Evolutionary conservation across 1,140 invertebrate species (phyloP), one percentile per base, ranked within the genome.

Genomic region (Cyclargus thomasi): DNA sequence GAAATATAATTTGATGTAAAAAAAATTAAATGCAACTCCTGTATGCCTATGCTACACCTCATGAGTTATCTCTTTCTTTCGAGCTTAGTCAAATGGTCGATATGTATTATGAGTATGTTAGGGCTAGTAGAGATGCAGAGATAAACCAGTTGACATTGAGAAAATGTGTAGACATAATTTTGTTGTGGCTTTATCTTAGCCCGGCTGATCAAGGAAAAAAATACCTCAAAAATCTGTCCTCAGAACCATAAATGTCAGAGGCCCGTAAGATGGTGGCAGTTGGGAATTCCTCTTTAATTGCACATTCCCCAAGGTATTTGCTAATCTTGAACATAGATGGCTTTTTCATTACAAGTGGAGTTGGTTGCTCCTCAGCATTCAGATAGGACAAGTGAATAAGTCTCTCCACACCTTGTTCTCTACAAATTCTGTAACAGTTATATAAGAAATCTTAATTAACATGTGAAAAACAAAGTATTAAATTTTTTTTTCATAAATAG

Each of bases 251-350:
- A 17, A 99, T 95, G 82, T 96, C 95, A 0, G 97, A 91, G 35
- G 99, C 97, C 67, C 97, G 93, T 71, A 99, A 92, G 70, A 99
- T 97, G 11, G 96, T 97, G 6, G 97, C 99, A 70, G 97, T 94
- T 1, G 99, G 99, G 89, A 99, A 99, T 87, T 99, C 98, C 85
- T 97, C 95, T 70, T 92, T 92, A 0, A 99, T 97, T 17, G 96
- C 97, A 77, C 92, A 75, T 91, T 99, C 98, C 21, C 98, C 97
- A 53, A 91, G 76, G 85, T 93, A 97, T 92, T 97, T 97, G 67
- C 94, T 94, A 78, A 91, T 92, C 53, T 96, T 92, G 76, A 92
- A 95, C 78, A 91, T 79, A 0, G 96, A 97, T 21, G 95, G 95
- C 39, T 85, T 89, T 70, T 91, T 91, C 70, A 92, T 77, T 80